Conservation (phyloP, 2,797 vertebrate species). For the Phrynocephalus guinanensis region DNA sequence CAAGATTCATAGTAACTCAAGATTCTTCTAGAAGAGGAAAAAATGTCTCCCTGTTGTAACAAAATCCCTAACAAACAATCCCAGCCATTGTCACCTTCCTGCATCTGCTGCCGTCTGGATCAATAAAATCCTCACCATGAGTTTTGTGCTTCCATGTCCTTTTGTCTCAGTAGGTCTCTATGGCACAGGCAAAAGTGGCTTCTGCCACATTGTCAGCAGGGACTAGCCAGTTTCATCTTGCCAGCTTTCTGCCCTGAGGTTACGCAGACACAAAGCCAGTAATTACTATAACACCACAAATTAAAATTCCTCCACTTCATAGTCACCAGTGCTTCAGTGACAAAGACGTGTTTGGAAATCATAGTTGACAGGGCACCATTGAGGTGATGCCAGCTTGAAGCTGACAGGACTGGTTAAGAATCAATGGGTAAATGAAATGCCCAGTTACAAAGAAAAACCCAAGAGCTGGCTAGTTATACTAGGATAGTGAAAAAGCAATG, state of each 20-base stretch:
- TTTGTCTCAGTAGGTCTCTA: not conserved
- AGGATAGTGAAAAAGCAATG: not conserved
- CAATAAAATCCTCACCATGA: not conserved
- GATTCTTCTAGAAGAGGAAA: not conserved
- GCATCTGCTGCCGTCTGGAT: not conserved
- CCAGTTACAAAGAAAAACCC: not conserved
- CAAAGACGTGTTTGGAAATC: constrained; percentile 4
- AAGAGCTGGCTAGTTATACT: not conserved
- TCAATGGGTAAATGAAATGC: not conserved
- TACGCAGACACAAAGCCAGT: constrained; percentile 9
- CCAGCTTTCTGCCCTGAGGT: not conserved
- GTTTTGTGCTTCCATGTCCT: not conserved
- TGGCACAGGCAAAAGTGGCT: constrained; percentile 27
- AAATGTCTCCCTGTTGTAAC: not conserved
- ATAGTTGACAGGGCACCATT: not conserved
- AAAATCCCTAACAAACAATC: no score
- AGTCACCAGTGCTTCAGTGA: constrained; percentile 2
- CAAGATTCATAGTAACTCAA: not conserved
- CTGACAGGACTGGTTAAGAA: not conserved
- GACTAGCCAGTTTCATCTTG: constrained; percentile 17
- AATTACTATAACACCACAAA: not conserved
- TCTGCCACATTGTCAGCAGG: constrained; percentile 11
- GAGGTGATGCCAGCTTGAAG: not conserved
- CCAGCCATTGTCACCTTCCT: not conserved
- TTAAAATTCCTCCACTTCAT: not conserved